Evolutionary conservation across 2,888 invertebrate species (phyloP), one percentile per base, ranked within the genome.

Genomic region (Napeogenes sylphis): DNA sequence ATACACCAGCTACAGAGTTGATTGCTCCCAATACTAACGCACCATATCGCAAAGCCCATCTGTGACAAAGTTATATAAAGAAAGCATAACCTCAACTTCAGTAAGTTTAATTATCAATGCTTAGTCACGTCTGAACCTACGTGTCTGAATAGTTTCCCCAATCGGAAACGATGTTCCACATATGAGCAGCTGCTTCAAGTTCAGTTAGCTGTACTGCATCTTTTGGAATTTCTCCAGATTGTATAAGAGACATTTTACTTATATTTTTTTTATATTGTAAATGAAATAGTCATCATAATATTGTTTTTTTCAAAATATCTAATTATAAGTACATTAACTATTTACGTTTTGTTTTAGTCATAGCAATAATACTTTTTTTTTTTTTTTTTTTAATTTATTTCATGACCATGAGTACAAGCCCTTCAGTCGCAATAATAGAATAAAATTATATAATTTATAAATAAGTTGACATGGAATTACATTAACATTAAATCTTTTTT

Each of bases 131-230:
- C 21, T 59, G 46, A 51, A 83, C 92, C 82, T 91, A 95, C 94
- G 92, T 91, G 72, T 95, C 94, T 3, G 84, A 82, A 46, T 75
- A 12, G 10, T 91, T 82, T 42, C 92, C 88, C 95, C 95, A 95
- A 0, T 90, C 81, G 4, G 75, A 71, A 32, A 95, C 87, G 21
- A 93, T 72, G 58, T 92, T 88, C 90, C 92, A 91, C 71, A 92
- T 92, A 76, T 94, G 93, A 2, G 75, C 64, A 0, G 92, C 66
- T 1, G 95, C 95, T 73, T 94, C 92, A 0, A 84, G 63, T 80
- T 92, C 91, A 4, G 82, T 79, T 58, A 95, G 73, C 45, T 82
- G 47, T 0, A 94, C 89, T 0, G 94, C 94, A 85, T 92, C 94
- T 68, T 84, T 68, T 0, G 95, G 95, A 45, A 94, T 73, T 4